These are phyloP conservation scores for Bucorvus abyssinicus DNA, from an alignment of 2,797 vertebrate species.

Conservation along the genomic window DNA sequence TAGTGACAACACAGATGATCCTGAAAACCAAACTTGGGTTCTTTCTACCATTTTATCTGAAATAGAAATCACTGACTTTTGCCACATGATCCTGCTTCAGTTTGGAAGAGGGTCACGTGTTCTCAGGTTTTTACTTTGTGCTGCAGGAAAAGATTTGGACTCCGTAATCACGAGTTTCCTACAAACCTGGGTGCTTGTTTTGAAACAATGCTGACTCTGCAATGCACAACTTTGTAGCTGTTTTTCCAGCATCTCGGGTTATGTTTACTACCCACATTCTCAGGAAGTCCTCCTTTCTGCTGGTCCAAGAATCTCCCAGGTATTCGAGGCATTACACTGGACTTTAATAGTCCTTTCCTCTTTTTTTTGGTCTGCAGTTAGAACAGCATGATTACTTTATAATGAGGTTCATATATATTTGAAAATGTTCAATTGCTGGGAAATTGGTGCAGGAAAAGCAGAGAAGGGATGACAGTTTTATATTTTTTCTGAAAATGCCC, in stretches of 20 bases:
- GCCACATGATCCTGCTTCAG: neutral
- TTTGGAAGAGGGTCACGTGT: neutral
- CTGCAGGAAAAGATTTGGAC: neutral
- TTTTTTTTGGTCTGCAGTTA: neutral
- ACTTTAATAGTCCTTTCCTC: neutral
- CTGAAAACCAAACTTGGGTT: neutral
- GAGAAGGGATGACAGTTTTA: neutral
- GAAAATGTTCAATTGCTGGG: neutral
- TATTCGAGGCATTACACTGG: neutral
- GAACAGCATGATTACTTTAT: neutral
- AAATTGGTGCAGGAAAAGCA: neutral
- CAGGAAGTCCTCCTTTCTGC: neutral
- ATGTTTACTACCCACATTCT: neutral
- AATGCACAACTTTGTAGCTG: neutral
- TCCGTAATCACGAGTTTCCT: neutral
- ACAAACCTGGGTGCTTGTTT: neutral
- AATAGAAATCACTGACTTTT: neutral
- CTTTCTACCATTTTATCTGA: neutral
- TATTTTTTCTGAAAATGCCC: constrained; percentile 1
- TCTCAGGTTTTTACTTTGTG: neutral
- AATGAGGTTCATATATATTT: constrained; percentile 23
- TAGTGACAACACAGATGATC: constrained; percentile 34
- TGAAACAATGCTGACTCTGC: neutral
- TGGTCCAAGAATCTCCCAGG: neutral
- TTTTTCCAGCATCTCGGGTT: neutral